Evolutionary conservation across 2,113 vertebrate genomes (phyloP).

Genomic region (Platichthys stellatus): DNA sequence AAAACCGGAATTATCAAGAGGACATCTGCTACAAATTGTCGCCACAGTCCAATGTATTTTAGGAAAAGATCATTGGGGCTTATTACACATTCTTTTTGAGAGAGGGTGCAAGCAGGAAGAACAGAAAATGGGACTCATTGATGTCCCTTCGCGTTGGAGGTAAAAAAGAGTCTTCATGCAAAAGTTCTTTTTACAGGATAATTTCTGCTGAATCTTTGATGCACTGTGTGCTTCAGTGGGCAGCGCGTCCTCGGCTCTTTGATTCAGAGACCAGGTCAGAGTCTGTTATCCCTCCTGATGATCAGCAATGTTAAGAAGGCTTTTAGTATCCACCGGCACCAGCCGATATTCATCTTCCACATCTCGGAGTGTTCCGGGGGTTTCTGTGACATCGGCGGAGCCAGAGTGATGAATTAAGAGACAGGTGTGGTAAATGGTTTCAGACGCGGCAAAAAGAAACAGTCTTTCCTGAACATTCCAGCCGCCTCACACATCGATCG

Average conservation of each 20-base stretch:
- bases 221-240: neutral
- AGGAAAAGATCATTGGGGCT: neutral
- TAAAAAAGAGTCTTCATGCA: conserved; percentile 17
- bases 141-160: conserved; percentile 6
- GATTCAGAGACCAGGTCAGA: conserved; percentile 35
- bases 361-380: neutral
- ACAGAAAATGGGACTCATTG: conserved; percentile 6
- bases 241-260: conserved; percentile 36
- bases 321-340: conserved; percentile 35
- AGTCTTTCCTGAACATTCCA: neutral
- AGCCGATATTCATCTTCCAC: conserved; percentile 24
- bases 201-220: conserved; percentile 29
- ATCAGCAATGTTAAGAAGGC: conserved; percentile 38
- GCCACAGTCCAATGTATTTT: neutral
- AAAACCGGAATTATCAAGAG: neutral
- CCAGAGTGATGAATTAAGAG: neutral
- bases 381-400: neutral
- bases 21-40: conserved; percentile 2
- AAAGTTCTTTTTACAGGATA: conserved; percentile 18
- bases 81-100: conserved; percentile 14
- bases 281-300: conserved; percentile 20
- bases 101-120: conserved; percentile 7
- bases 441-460: neutral
- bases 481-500: neutral
- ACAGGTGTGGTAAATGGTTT: conserved; percentile 16